These are phyloP conservation scores for Heliconius congener DNA, from an alignment of 1,140 invertebrate species.

Conservation along the genomic window DNA sequence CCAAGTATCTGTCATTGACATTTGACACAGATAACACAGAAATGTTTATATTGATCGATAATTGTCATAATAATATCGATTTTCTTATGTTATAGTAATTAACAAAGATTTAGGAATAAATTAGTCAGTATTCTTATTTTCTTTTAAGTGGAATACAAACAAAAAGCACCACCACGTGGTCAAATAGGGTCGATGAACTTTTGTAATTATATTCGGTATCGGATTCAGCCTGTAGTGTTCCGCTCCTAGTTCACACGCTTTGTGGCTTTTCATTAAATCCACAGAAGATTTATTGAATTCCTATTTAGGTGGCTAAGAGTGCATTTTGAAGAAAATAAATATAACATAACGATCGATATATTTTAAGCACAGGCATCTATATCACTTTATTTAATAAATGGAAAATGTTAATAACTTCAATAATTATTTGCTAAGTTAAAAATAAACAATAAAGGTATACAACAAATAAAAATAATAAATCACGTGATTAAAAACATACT, in stretches of 20 bases:
- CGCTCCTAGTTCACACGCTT: conserved; percentile 38
- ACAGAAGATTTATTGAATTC: background rate
- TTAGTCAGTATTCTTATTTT: background rate
- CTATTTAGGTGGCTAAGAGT: background rate
- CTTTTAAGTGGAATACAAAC: conserved; percentile 35
- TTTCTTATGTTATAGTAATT: background rate
- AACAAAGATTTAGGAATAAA: background rate
- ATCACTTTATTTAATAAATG: background rate
- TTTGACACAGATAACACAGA: conserved; percentile 6
- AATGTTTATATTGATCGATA: background rate
- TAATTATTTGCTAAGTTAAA: background rate
- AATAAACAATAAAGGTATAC: background rate
- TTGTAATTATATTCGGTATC: conserved; percentile 50
- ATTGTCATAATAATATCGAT: background rate
- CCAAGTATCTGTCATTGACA: conserved; percentile 9
- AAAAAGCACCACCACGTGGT: conserved; percentile 40
- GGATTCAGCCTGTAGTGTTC: conserved; percentile 33
- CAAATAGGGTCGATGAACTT: conserved; percentile 35
- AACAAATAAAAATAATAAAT: conserved; percentile 10
- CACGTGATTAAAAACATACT: conserved; percentile 29
- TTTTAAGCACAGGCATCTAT: background rate
- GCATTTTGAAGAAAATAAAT: background rate
- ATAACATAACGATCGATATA: background rate
- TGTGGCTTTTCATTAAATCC: conserved; percentile 13
- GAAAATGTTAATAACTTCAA: background rate